These are phyloP conservation scores for Ophiodon elongatus DNA, from an alignment of 2,113 vertebrate genomes.

Conservation along the genomic window DNA sequence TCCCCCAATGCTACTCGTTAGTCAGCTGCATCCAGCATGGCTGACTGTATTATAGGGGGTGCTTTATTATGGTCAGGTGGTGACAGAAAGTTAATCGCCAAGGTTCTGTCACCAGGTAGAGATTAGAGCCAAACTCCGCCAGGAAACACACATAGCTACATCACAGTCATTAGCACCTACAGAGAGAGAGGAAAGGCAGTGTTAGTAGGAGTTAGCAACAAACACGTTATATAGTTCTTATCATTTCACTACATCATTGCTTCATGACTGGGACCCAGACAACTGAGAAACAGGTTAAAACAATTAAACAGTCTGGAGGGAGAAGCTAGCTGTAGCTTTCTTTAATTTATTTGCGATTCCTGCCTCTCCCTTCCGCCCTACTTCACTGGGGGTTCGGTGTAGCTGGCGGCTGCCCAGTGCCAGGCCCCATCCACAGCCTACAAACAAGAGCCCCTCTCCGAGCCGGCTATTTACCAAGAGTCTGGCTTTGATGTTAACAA, in stretches of 20 bases:
- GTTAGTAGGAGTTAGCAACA: neutral
- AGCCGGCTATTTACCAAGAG: slow-evolving; percentile 24
- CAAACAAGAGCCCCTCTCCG: slow-evolving; percentile 21
- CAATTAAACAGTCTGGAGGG: neutral
- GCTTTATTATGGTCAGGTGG: neutral
- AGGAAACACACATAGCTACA: slow-evolving; percentile 24
- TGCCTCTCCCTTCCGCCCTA: slow-evolving; percentile 26
- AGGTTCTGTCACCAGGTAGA: slow-evolving; percentile 35
- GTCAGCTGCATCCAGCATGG: slow-evolving; percentile 61
- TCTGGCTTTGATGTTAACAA: slow-evolving; percentile 36
- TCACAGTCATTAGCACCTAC: slow-evolving; percentile 49
- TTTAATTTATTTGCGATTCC: neutral
- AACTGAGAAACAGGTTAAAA: neutral
- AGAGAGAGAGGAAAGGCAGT: slow-evolving; percentile 14
- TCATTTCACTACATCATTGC: neutral
- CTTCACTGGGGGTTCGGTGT: slow-evolving; percentile 49
- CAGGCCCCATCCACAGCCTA: slow-evolving; percentile 50
- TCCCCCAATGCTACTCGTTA: slow-evolving; percentile 42
- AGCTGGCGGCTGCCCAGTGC: slow-evolving; percentile 52
- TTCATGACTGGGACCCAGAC: neutral
- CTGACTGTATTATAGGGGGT: neutral
- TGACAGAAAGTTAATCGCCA: slow-evolving; percentile 16
- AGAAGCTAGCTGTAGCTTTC: neutral
- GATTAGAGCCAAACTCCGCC: slow-evolving; percentile 8
- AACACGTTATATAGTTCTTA: neutral